Conservation (phyloP, 2,113 vertebrate species). For the Hemicordylus capensis region DNA sequence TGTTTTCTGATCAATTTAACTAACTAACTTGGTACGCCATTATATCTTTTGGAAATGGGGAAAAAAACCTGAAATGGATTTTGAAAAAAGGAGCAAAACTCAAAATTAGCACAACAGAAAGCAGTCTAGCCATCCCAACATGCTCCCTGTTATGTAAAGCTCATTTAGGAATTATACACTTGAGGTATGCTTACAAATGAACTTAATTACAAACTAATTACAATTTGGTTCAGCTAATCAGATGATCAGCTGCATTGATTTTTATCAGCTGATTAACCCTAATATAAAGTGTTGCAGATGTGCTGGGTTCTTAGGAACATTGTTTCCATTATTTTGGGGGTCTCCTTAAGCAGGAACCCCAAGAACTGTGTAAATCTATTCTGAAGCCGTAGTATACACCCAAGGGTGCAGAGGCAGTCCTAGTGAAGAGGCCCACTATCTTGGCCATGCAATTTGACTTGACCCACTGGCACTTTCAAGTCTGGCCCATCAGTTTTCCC, state of each 20-base stretch:
- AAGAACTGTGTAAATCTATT: background rate
- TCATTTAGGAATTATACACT: constrained; percentile 48
- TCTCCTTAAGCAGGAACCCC: background rate
- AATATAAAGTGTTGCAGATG: constrained; percentile 34
- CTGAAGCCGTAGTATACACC: background rate
- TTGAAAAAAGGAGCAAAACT: constrained; percentile 8
- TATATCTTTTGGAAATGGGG: background rate
- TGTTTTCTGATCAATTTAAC: background rate
- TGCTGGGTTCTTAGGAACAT: background rate
- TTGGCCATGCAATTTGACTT: background rate
- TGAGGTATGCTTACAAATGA: constrained; percentile 50
- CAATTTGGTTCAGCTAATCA: constrained; percentile 64
- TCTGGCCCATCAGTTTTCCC: background rate
- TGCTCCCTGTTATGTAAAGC: constrained; percentile 33
- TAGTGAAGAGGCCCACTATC: background rate
- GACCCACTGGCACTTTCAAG: background rate
- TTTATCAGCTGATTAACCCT: constrained; percentile 59
- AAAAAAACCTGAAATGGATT: background rate
- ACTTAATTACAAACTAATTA: constrained; percentile 65
- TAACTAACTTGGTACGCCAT: background rate
- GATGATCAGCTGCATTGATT: constrained; percentile 57
- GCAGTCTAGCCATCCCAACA: constrained; percentile 4
- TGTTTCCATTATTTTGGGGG: background rate
- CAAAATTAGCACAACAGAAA: constrained; percentile 16
- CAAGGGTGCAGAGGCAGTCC: background rate